Conservation (phyloP, 2,888 invertebrate genomes). For the Serrognathus titanus region DNA sequence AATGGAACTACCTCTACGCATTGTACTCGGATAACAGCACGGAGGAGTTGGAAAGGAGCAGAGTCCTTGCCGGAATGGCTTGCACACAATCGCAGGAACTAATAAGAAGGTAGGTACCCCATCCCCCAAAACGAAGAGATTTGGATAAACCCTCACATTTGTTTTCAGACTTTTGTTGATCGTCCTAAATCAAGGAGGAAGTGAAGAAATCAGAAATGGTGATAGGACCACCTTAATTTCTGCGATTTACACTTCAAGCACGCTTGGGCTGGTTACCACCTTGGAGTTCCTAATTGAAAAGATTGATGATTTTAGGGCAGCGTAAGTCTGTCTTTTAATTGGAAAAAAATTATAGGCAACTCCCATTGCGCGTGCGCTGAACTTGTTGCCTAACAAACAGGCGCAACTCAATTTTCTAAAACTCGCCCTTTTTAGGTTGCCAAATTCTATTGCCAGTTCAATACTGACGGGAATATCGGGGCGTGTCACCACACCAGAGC, state of each 20-base stretch:
- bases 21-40: background rate
- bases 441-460: background rate
- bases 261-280: constrained; percentile 3
- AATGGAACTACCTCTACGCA: constrained; percentile 4
- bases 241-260: constrained; percentile 2
- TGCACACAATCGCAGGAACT: background rate
- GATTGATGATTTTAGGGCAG: background rate
- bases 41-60: constrained; percentile 2
- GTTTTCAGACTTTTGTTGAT: constrained; percentile 6
- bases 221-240: background rate
- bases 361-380: background rate
- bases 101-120: constrained; percentile 3
- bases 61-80: constrained; percentile 5
- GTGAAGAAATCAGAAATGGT: background rate
- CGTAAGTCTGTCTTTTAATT: too few species aligned
- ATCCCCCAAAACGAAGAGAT: background rate
- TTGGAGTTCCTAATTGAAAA: constrained; percentile 4
- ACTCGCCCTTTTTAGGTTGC: background rate
- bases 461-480: constrained; percentile 2
- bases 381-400: background rate
- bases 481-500: background rate
- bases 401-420: background rate
- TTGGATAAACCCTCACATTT: background rate
- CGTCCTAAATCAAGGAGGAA: background rate
- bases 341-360: too few species aligned